Evolutionary conservation across 30 jellyfish, hydroid and myxozoan genomes (phyloP).

Genomic region (Pelagia noctiluca): DNA sequence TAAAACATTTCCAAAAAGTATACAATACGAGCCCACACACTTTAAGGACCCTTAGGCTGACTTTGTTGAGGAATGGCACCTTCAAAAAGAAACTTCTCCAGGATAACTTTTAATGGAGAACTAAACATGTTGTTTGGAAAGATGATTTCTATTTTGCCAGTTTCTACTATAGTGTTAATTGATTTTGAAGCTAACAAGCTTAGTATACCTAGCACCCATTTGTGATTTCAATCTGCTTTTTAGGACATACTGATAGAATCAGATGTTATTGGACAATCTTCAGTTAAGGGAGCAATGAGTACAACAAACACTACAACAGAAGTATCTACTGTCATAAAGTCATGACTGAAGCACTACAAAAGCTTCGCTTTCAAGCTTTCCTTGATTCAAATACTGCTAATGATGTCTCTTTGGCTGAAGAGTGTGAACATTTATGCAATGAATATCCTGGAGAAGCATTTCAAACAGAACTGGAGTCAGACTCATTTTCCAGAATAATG

Average conservation of each 20-base stretch:
- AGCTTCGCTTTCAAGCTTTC: slow-evolving; percentile 5
- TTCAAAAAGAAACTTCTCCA: no score
- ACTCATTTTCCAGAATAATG: not conserved
- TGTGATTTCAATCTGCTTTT: not conserved
- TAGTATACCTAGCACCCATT: not conserved
- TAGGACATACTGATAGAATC: slow-evolving; percentile 26
- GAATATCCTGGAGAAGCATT: not conserved
- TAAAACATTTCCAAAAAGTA: no score
- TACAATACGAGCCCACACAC: no score
- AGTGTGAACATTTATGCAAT: no score
- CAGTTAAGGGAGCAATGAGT: slow-evolving; percentile 15
- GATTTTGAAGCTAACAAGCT: not conserved
- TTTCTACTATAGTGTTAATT: not conserved
- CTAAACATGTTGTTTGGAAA: not conserved
- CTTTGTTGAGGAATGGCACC: no score
- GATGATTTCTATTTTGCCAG: not conserved
- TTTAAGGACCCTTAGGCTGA: no score
- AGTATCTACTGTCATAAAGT: slow-evolving; percentile 27
- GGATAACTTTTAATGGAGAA: not conserved
- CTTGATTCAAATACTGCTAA: not conserved
- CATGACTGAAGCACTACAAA: slow-evolving; percentile 30
- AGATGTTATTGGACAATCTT: slow-evolving; percentile 13
- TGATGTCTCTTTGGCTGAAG: not conserved
- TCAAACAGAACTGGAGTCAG: not conserved
- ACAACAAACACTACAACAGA: slow-evolving; percentile 37